phyloP scores from a whole-genome alignment of 2,113 vertebrate species.

The Dicerorhinus sumatrensis region DNA sequence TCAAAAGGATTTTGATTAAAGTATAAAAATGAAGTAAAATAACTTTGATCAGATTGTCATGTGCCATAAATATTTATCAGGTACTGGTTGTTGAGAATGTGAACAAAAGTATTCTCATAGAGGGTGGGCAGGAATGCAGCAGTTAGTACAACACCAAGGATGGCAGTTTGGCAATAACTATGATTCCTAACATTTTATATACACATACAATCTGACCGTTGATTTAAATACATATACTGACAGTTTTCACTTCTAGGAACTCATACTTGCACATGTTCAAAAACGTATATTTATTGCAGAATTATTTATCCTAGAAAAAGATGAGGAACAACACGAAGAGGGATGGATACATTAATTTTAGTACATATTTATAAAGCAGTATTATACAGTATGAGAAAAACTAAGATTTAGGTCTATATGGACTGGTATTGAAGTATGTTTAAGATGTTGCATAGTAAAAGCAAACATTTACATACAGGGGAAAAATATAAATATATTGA shows the following conservation, averaged over 20 bases:
- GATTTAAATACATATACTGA: background rate
- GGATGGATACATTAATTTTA: background rate
- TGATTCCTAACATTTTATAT: background rate
- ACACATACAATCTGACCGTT: background rate
- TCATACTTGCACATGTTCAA: background rate
- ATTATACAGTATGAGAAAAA: background rate
- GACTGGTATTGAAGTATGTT: background rate
- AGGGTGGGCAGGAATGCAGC: background rate
- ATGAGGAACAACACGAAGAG: background rate
- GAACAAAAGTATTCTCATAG: background rate
- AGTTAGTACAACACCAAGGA: background rate
- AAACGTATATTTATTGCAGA: background rate
- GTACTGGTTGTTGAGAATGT: background rate
- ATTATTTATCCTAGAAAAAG: background rate
- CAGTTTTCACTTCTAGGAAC: background rate
- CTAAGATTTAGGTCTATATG: background rate
- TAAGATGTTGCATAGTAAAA: background rate
- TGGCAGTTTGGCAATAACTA: background rate
- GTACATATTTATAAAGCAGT: background rate
- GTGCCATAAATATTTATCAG: background rate
- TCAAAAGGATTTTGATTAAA: no score
- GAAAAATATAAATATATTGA: background rate
- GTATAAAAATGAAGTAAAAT: background rate
- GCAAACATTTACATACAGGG: background rate
- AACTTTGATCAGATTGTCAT: background rate